phyloP scores from a whole-genome alignment of 2,797 vertebrate genomes.

The Danio tinwini region DNA sequence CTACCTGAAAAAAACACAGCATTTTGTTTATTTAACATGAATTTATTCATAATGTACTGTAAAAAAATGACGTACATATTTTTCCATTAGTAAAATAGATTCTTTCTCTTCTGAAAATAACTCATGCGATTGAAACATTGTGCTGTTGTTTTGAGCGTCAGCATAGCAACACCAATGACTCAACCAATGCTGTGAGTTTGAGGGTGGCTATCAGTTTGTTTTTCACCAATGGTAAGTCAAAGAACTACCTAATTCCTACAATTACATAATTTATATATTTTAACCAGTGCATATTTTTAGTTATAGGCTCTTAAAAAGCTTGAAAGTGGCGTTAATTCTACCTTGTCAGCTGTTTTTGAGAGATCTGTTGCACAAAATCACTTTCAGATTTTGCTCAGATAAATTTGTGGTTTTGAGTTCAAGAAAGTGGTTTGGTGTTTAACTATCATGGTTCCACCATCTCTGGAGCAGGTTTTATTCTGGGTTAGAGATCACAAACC shows the following conservation, averaged over 20 bases:
- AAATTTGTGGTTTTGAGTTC: too few species aligned
- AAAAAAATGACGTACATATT: background rate
- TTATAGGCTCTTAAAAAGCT: background rate
- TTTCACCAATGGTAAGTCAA: background rate
- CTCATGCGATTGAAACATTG: background rate
- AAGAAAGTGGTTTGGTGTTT: too few species aligned
- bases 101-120: background rate
- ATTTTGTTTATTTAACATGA: background rate
- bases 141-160: background rate
- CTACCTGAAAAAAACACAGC: constrained; percentile 77
- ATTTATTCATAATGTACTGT: background rate
- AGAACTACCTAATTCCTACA: too few species aligned
- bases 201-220: background rate
- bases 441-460: too few species aligned
- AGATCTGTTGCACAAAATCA: too few species aligned
- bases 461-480: too few species aligned
- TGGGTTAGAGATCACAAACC: too few species aligned
- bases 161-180: background rate
- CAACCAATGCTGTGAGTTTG: background rate
- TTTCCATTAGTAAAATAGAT: background rate
- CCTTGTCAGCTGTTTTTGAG: too few species aligned
- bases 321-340: background rate
- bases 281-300: background rate
- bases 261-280: too few species aligned
- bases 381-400: too few species aligned